Base-by-base conservation (phyloP, 2,113 vertebrate species). In the Carollia perspicillata region DNA sequence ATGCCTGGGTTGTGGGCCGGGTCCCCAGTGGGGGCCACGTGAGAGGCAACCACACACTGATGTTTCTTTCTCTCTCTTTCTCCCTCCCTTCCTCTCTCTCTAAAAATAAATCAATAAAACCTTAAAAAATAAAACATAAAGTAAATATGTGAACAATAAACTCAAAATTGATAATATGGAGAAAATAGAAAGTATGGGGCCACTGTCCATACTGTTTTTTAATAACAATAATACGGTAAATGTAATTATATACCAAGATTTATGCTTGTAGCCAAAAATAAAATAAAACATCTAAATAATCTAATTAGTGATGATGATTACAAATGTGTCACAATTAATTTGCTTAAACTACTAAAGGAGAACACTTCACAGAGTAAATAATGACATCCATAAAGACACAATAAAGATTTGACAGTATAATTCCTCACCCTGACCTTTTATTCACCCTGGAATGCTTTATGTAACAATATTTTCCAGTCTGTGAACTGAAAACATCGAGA, bases 251-350 rank as follows among this genome's bases (percentile, higher is more conserved):
- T 51, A 44, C 26, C 30, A 81, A 51, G 5, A 44, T 75, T 49
- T 44, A 68, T 88, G 35, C 9, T 92, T 63, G 8, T 44, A 51
- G 10, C 9, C 16, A 60, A 40, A 89, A 95, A 30, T 63, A 30
- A 60, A 60, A 72, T 71, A 75, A 93, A 22, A 92, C 78, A 69
- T 33, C 3, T 30, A 49, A 85, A 65, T 55, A 85, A 91, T 6
- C 40, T 8, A 89, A 72, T 72, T 84, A 93, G 80, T 18, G 30
- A 33, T 30, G 8, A 81, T 80, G 84, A 81, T 81, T 87, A 84
- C 17, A 72, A 55, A 93, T 53, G 14, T 90, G n/a, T 78, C 68
- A 86, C 74, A 93, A 40, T 72, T 90, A n/a, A 66, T 90, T 96
- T 77, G 53, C 69, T 86, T 95, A 26, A 77, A n/a, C n/a, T 75